These are phyloP conservation scores for Peromyscus californicus DNA, from an alignment of 2,113 vertebrate species.

Conservation along the genomic window DNA sequence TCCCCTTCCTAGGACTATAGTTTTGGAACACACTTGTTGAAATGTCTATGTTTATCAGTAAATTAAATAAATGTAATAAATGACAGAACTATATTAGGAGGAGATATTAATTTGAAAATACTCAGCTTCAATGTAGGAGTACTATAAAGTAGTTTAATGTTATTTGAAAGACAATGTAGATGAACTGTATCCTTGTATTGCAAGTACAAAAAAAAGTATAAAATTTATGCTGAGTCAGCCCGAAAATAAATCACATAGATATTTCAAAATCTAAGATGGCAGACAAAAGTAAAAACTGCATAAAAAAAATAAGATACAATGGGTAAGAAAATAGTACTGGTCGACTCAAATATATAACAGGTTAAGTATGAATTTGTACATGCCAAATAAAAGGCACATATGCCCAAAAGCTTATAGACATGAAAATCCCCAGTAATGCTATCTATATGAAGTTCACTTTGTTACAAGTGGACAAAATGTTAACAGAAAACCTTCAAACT, in stretches of 20 bases:
- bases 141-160: not conserved
- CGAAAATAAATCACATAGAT: not conserved
- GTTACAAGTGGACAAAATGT: not conserved
- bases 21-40: not conserved
- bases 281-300: not conserved
- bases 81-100: not conserved
- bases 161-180: not conserved
- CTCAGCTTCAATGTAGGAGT: not conserved
- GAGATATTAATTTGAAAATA: not conserved
- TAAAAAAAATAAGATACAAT: not conserved
- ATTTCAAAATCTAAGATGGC: not conserved
- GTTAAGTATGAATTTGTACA: not conserved
- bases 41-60: not conserved
- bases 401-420: not conserved
- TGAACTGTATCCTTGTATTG: not conserved
- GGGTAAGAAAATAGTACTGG: not conserved
- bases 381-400: not conserved
- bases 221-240: not conserved
- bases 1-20: too few species aligned
- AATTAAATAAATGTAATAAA: not conserved
- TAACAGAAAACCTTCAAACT: not conserved
- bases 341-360: not conserved
- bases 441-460: not conserved
- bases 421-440: not conserved
- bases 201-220: not conserved